Evolutionary conservation across 1,140 invertebrate species (phyloP), one percentile per base, ranked within the genome.

Genomic region (Meloidogyne exigua): DNA sequence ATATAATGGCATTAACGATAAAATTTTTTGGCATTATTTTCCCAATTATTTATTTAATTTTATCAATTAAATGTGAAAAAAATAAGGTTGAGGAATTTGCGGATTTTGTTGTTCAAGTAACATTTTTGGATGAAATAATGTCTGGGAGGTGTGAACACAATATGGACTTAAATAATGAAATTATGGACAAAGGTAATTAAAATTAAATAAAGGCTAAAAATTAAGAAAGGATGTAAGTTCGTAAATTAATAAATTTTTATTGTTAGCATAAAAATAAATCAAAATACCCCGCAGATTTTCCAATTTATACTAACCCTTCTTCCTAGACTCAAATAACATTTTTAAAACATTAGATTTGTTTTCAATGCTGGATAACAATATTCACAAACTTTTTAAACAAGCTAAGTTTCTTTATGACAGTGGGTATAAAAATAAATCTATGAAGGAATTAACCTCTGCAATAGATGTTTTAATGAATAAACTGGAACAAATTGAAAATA

Each of bases 61-160:
- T 0, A 2, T n/a, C 49, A 15, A n/a, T 57, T n/a, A 57, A 57
- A 7, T 57, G 49, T 57, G 18, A 57, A n/a, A 57, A n/a, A 2
- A n/a, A 13, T 5, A 15, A 49, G 18, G 15, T 1, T 57, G 18
- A 57, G 10, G 7, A 57, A n/a, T n/a, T 57, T 57, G 49, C 18
- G 49, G n/a, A 57, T n/a, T n/a, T 9, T 57, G 13, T 57, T n/a
- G 49, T 57, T 57, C 18, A n/a, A n/a, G 21, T 57, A n/a, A 57
- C 49, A n/a, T 57, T 57, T 57, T 57, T 57, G 49, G 49, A 57
- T n/a, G 49, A 57, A 21, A 57, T 57, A 57, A 57, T 57, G 49
- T 57, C 49, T n/a, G 49, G 49, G n/a, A 57, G 49, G 21, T 57
- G 49, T 57, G 12, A 57, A n/a, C 49, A n/a, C 49, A 57, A 57